Evolutionary conservation across 2,888 invertebrate genomes (phyloP).

Genomic region (Orthosia incerta): DNA sequence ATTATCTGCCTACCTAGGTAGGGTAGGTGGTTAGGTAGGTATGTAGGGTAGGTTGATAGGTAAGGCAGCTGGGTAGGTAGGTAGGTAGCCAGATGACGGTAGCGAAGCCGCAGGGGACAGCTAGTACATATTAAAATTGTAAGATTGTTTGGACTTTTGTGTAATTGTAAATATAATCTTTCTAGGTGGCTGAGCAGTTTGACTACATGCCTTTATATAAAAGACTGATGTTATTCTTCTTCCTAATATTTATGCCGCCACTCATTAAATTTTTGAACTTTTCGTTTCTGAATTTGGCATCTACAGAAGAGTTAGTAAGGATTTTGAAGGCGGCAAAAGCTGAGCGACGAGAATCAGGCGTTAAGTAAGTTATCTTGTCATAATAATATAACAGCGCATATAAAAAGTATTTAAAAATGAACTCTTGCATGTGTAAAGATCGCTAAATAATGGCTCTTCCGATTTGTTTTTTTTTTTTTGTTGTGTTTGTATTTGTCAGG

Average conservation of each 20-base stretch:
- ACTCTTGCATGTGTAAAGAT: no score
- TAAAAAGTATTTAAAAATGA: background rate
- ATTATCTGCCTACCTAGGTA: no score
- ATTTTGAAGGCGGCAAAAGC: conserved; percentile 84
- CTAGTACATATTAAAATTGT: no score
- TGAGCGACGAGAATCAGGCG: conserved; percentile 77
- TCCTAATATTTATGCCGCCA: conserved; percentile 81
- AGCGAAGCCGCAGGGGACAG: no score
- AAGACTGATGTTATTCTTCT: conserved; percentile 76
- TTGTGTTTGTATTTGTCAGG: no score
- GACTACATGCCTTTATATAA: conserved; percentile 81
- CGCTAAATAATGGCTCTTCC: no score
- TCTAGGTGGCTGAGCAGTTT: conserved; percentile 86
- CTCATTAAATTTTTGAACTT: conserved; percentile 78
- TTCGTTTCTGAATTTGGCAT: conserved; percentile 81
- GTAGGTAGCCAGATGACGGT: no score
- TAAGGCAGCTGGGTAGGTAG: no score
- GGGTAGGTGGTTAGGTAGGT: no score
- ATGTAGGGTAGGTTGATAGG: no score
- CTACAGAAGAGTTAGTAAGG: conserved; percentile 78
- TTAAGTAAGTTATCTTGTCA: conserved; percentile 75
- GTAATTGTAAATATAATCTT: conserved; percentile 31
- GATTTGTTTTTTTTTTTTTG: no score
- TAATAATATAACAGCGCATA: background rate
- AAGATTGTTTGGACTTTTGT: no score